Evolutionary conservation across 2,113 vertebrate genomes (phyloP).

Genomic region (Pandion haliaetus): DNA sequence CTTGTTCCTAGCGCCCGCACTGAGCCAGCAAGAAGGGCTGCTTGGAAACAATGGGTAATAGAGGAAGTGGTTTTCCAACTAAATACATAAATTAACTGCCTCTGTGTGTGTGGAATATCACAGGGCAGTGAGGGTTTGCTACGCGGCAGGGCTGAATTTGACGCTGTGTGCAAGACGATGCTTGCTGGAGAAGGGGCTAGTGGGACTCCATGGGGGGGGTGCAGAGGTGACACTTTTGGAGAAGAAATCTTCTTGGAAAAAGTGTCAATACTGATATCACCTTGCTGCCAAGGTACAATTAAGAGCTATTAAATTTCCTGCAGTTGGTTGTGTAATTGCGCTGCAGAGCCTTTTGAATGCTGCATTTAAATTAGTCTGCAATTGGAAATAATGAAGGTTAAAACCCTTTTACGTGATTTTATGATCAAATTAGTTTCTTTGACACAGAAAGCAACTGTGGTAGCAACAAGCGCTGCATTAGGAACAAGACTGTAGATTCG

Average conservation of each 20-base stretch:
- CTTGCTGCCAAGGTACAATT: not conserved
- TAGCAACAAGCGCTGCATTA: not conserved
- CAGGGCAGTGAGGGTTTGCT: not conserved
- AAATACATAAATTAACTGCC: not conserved
- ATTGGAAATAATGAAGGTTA: slow-evolving; percentile 48
- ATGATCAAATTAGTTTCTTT: slow-evolving; percentile 28
- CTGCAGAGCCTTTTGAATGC: not conserved
- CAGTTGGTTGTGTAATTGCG: slow-evolving; percentile 15
- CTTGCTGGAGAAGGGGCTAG: not conserved
- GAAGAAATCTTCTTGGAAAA: not conserved
- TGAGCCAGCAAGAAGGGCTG: not conserved
- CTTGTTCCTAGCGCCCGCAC: not conserved
- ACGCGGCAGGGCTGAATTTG: fast-evolving
- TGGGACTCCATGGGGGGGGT: not conserved
- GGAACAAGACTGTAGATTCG: not conserved
- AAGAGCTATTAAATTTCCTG: not conserved
- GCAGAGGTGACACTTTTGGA: not conserved
- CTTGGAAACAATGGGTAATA: not conserved
- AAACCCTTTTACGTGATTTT: slow-evolving; percentile 17
- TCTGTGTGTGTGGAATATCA: not conserved
- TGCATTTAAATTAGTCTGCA: slow-evolving; percentile 47
- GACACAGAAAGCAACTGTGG: slow-evolving; percentile 25
- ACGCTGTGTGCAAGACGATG: not conserved
- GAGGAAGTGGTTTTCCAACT: not conserved
- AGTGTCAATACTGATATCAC: not conserved